Percentiles rank a stretch among this genome's conserved stretches.
These are phyloP conservation scores for Hassar affinis DNA, from an alignment of 2,113 vertebrate species.

Conservation along the genomic window DNA sequence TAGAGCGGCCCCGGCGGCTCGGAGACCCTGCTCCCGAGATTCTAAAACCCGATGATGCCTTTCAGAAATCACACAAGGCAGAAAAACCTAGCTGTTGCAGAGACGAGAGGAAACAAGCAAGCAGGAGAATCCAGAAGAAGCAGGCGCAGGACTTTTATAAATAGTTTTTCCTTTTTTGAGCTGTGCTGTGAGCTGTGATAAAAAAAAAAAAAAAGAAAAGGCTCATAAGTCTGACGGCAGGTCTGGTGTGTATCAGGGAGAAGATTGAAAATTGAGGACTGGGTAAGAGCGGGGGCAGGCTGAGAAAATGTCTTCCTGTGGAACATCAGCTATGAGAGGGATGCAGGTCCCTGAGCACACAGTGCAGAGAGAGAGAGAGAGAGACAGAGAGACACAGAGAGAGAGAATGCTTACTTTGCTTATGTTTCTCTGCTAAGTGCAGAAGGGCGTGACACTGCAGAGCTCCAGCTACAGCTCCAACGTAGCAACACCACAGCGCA, in stretches of 20 bases:
- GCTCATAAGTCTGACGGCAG: not conserved
- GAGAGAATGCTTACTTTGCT: constrained; percentile 35
- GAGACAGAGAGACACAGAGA: not conserved
- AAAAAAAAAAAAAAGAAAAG: not conserved
- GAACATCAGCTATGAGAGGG: constrained; percentile 41
- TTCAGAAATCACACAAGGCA: constrained; percentile 32
- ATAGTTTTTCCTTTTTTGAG: constrained; percentile 7
- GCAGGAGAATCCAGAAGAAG: constrained; percentile 4
- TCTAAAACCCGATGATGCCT: constrained; percentile 31
- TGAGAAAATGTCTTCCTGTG: constrained; percentile 60
- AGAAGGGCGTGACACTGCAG: constrained; percentile 38
- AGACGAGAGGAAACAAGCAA: constrained; percentile 31
- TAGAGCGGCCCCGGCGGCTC: not conserved
- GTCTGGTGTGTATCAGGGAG: constrained; percentile 17
- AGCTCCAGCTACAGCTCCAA: constrained; percentile 36
- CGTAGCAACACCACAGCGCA: constrained; percentile 11
- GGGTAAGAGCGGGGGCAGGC: constrained; percentile 11
- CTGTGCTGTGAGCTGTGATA: constrained; percentile 4
- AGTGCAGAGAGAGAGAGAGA: constrained; percentile 24
- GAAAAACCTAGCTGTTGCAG: constrained; percentile 7
- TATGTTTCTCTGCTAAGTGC: constrained; percentile 42
- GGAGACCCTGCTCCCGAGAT: not conserved
- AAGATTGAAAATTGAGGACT: constrained; percentile 32
- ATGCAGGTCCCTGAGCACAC: constrained; percentile 39
- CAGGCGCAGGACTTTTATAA: constrained; percentile 6